Evolutionary conservation across 2,888 invertebrate species (phyloP).

Genomic region (Cheilosia soror): DNA sequence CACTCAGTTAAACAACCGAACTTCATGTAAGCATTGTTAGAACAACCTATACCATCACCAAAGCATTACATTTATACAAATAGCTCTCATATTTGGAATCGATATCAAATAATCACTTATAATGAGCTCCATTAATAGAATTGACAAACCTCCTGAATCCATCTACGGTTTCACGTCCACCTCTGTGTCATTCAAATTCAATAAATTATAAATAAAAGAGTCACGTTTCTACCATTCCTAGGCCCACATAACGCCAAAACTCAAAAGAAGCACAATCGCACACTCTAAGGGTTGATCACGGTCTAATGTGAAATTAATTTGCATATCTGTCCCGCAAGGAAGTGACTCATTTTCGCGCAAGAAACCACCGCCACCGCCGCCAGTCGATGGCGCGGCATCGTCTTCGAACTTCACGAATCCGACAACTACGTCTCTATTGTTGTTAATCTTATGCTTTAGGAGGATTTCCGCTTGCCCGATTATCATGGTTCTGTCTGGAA

Average conservation of each 20-base stretch:
- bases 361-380: too few relatives aligned
- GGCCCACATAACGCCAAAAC: constrained; percentile 1
- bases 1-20: neutral
- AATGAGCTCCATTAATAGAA: constrained; percentile 45
- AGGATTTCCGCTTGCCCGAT: constrained; percentile 75
- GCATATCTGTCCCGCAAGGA: constrained; percentile 59
- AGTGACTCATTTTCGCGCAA: constrained; percentile 60
- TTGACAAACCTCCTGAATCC: constrained; percentile 29
- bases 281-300: constrained; percentile 58
- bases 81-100: constrained; percentile 20
- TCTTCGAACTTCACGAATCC: constrained; percentile 26
- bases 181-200: constrained; percentile 35
- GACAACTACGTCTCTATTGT: constrained; percentile 29
- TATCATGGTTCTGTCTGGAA: constrained; percentile 64
- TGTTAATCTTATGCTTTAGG: constrained; percentile 45
- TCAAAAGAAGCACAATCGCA: neutral
- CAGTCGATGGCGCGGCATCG: too few relatives aligned
- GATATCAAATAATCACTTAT: constrained; percentile 25
- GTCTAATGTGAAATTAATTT: constrained; percentile 69
- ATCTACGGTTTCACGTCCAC: constrained; percentile 30
- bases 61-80: constrained; percentile 1
- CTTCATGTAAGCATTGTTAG: neutral
- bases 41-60: neutral
- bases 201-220: constrained; percentile 28
- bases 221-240: constrained; percentile 39